A percentile compares a stretch with the other conserved stretches of the same genome.
Evolutionary conservation across 2,113 vertebrate genomes (phyloP).

Genomic region (Brachionichthys hirsutus): DNA sequence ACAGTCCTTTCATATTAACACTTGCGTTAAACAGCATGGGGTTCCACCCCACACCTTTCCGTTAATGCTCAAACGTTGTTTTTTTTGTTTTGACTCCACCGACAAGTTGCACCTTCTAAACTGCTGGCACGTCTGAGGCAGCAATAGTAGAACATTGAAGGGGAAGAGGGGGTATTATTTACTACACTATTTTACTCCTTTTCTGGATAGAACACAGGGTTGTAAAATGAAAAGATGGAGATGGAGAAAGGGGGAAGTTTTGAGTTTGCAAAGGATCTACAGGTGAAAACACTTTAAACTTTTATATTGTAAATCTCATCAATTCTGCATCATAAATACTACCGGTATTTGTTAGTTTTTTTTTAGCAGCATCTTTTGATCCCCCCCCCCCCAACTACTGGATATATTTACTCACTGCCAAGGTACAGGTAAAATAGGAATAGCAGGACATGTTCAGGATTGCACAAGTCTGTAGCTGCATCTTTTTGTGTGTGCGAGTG

Average conservation of each 20-base stretch:
- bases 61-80: not conserved
- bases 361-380: not conserved
- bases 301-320: constrained; percentile 2
- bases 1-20: constrained; percentile 74
- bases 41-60: constrained; percentile 39
- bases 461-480: constrained; percentile 60
- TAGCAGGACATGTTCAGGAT: constrained; percentile 57
- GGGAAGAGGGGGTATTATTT: not conserved
- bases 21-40: constrained; percentile 74
- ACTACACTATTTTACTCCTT: constrained; percentile 7
- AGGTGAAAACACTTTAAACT: not conserved
- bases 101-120: constrained; percentile 9
- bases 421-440: constrained; percentile 53
- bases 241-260: not conserved
- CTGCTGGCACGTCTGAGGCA: not conserved
- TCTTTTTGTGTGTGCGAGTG: constrained; percentile 8
- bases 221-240: constrained; percentile 10
- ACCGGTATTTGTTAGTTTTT: not conserved
- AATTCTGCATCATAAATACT: constrained; percentile 16
- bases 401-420: constrained; percentile 5
- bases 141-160: not conserved
- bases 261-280: constrained; percentile 5
- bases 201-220: not conserved
- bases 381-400: too few relatives aligned
- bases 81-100: constrained; percentile 11